These are phyloP conservation scores for Pogonomyrmex barbatus DNA, from an alignment of 1,140 invertebrate genomes.

Conservation along the genomic window DNA sequence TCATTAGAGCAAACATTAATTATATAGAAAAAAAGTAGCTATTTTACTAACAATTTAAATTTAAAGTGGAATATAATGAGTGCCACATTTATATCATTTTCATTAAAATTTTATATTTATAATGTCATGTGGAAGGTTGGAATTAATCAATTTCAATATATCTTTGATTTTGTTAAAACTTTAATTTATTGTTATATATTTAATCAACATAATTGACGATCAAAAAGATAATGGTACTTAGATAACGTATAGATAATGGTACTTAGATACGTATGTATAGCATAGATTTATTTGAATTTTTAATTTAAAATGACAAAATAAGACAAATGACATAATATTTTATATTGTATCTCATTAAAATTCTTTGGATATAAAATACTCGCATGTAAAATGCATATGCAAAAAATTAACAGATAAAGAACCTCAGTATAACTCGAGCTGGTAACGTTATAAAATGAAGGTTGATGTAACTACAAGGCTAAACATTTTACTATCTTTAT, in stretches of 20 bases:
- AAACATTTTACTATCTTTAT: slow-evolving; percentile 30
- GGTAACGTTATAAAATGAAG: slow-evolving; percentile 25
- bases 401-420: slow-evolving; percentile 3
- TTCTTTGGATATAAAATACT: neutral
- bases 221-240: no score
- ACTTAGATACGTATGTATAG: no score
- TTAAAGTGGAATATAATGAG: no score
- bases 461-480: neutral
- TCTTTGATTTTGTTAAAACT: no score
- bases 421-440: neutral
- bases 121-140: neutral
- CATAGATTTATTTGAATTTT: neutral
- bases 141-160: no score
- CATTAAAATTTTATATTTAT: neutral
- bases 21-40: neutral
- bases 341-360: neutral
- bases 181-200: no score
- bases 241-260: no score
- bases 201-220: no score
- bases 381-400: neutral
- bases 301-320: neutral
- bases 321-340: neutral
- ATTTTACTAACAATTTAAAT: neutral
- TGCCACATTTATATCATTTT: neutral
- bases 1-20: neutral